Base-by-base conservation (phyloP, 2,113 vertebrate species). In the Nymphicus hollandicus region DNA sequence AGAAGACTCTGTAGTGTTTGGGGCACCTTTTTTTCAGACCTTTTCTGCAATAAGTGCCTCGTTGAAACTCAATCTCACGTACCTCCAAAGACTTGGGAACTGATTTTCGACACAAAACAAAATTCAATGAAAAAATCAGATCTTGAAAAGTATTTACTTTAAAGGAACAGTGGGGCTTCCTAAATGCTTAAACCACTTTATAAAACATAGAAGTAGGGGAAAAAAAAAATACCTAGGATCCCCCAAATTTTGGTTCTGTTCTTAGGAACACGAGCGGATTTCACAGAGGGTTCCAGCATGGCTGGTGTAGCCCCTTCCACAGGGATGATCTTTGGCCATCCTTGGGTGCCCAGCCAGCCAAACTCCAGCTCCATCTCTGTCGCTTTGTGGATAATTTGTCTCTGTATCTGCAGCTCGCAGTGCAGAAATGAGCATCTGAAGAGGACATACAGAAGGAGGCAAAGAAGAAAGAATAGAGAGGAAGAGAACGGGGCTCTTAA, bases 401-500 rank as follows among this genome's bases (percentile, higher is more conserved):
- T 72, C 50, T 86, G 46, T 44, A 86, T 37, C n/a, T 81, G 23
- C 52, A 89, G 37, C n/a, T 91, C 37, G 58, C 10, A 1, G 7
- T 58, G 56, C 24, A 71, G 46, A 49, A 29, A 53, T 13, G 9
- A 89, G 7, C 15, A 63, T 65, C 22, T 74, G 72, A 79, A 91
- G 27, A 65, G 71, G n/a, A 37, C n/a, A 47, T 19, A 56, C 7
- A 77, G 74, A 63, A 87, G 19, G 9, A 66, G n/a, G 41, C 17
- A 77, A 63, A 47, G 43, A 68, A 71, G 49, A 81, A 68, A 65
- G 80, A 63, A 74, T 0, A 74, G 35, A 61, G 58, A 88, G 61
- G 90, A 92, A 94, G 72, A 91, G 46, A 91, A 88, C 10, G 4
- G 68, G 53, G 88, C 72, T 91, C 80, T 96, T 92, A 88, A 92